Conservation (phyloP, 2,113 vertebrate species). For the Paratilapia polleni region DNA sequence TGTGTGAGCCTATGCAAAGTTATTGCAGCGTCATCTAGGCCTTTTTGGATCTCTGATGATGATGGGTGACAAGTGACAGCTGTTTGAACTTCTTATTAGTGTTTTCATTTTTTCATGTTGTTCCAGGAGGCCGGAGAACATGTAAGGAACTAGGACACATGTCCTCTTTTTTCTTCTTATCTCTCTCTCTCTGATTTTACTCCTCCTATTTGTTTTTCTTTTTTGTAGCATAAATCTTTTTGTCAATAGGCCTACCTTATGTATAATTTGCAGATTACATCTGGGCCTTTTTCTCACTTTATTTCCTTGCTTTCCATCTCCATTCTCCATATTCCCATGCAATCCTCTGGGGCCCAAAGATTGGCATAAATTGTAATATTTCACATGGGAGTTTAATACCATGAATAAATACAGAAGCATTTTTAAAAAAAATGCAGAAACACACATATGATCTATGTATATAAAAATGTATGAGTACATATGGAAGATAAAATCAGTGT, state of each 20-base stretch:
- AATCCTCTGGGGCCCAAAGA: neutral
- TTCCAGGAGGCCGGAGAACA: conserved; percentile 7
- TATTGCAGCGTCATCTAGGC: conserved; percentile 17
- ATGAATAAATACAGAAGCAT: neutral
- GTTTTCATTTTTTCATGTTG: conserved; percentile 46
- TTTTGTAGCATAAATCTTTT: neutral
- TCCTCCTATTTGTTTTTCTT: neutral
- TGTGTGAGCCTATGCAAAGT: conserved; percentile 10
- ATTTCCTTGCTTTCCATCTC: neutral
- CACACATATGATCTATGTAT: no score
- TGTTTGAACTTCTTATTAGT: conserved; percentile 38
- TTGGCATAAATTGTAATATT: neutral
- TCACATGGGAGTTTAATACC: neutral
- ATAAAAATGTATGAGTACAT: no score
- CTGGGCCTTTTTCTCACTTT: neutral
- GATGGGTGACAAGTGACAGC: conserved; percentile 40
- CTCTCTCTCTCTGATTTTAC: neutral
- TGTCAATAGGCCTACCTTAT: neutral
- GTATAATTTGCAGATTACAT: conserved; percentile 4
- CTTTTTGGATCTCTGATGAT: conserved; percentile 13
- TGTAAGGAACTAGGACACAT: conserved; percentile 4
- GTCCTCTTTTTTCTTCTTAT: neutral
- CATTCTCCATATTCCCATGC: neutral
- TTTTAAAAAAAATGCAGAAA: neutral
- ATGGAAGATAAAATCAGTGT: no score